A percentile compares a stretch with the other conserved stretches of the same genome.
phyloP scores from a whole-genome alignment of 2,113 vertebrate genomes.

The Urocynchramus pylzowi region DNA sequence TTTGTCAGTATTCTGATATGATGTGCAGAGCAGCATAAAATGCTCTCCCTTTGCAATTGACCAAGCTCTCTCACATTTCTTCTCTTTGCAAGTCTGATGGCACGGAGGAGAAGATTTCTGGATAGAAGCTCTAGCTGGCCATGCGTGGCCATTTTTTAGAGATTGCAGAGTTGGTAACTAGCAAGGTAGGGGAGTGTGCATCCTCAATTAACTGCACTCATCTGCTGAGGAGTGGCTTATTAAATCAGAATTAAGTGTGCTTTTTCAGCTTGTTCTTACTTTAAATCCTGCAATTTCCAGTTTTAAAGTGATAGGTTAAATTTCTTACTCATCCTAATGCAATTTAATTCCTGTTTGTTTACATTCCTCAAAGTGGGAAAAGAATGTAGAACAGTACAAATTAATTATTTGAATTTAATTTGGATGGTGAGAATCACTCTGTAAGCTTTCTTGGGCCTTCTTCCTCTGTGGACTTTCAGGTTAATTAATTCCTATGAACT shows the following conservation, averaged over 20 bases:
- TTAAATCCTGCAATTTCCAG: background rate
- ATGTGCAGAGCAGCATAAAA: background rate
- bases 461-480: background rate
- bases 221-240: background rate
- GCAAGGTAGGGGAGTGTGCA: background rate
- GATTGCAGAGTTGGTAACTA: background rate
- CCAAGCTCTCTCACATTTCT: background rate
- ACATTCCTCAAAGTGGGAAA: background rate
- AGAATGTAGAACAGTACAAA: background rate
- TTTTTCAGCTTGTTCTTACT: background rate
- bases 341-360: background rate
- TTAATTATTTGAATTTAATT: background rate
- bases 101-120: background rate
- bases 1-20: background rate
- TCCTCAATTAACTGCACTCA: background rate
- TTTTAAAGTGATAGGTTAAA: background rate
- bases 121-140: background rate
- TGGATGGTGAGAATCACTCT: background rate
- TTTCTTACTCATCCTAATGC: background rate
- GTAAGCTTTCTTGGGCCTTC: background rate
- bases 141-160: background rate
- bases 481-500: background rate
- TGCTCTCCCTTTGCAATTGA: background rate
- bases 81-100: background rate
- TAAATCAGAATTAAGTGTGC: background rate